Evolutionary conservation across 2,888 invertebrate genomes (phyloP).

Genomic region (Pinctada fucata): DNA sequence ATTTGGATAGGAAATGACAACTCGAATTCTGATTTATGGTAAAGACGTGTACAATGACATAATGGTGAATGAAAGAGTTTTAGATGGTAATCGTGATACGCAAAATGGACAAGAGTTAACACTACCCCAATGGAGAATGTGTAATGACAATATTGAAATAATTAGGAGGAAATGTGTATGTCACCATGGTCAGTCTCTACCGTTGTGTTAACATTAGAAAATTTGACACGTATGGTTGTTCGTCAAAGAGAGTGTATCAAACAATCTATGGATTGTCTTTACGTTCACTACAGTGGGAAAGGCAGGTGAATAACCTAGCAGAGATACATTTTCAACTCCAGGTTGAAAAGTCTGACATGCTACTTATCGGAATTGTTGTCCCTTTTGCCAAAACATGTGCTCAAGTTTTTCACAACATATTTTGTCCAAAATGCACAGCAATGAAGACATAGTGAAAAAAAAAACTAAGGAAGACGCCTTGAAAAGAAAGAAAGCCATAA

Average conservation of each 20-base stretch:
- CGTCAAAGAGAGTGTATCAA: too few relatives aligned
- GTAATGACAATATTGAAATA: background rate
- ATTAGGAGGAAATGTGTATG: background rate
- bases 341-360: too few relatives aligned
- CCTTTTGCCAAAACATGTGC: conserved; percentile 13
- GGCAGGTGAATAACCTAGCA: background rate
- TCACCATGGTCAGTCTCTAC: conserved; percentile 1
- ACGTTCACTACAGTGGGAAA: too few relatives aligned
- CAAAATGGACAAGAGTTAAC: conserved; percentile 4
- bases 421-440: conserved; percentile 6
- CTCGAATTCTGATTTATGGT: too few relatives aligned
- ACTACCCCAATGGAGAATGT: conserved; percentile 4
- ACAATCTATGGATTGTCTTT: too few relatives aligned
- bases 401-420: conserved; percentile 22
- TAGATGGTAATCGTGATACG: too few relatives aligned
- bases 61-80: background rate
- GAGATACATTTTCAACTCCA: background rate
- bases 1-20: too few relatives aligned
- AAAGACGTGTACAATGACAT: background rate
- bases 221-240: background rate
- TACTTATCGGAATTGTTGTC: too few relatives aligned
- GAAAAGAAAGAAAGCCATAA: conserved; percentile 10
- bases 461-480: background rate
- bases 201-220: conserved; percentile 1
- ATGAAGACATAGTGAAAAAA: conserved; percentile 11